Conservation (phyloP, 2,113 vertebrate species). For the Ictalurus furcatus region DNA sequence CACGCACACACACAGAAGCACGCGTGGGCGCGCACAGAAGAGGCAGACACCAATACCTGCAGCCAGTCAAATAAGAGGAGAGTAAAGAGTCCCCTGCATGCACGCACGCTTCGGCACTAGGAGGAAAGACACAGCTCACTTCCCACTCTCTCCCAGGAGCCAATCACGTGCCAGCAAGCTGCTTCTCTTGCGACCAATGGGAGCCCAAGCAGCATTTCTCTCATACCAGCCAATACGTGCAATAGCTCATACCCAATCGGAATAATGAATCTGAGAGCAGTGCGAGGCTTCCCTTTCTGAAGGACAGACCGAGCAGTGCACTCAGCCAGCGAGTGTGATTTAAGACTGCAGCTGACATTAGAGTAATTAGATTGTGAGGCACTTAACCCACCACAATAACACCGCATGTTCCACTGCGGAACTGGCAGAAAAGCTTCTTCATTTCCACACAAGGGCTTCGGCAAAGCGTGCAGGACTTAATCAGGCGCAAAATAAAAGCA, state of each 20-base stretch:
- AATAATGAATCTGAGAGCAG: constrained; percentile 70
- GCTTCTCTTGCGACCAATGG: constrained; percentile 52
- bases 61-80: constrained; percentile 74
- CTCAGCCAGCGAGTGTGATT: constrained; percentile 68
- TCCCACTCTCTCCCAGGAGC: constrained; percentile 67
- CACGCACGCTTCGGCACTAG: constrained; percentile 69
- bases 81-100: constrained; percentile 71
- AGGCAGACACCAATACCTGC: constrained; percentile 72
- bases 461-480: constrained; percentile 38
- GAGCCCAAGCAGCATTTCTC: constrained; percentile 60
- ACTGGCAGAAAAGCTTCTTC: constrained; percentile 47
- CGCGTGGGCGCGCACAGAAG: constrained; percentile 29
- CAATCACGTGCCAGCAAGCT: constrained; percentile 61
- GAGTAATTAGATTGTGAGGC: constrained; percentile 70
- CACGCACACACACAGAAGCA: constrained; percentile 55
- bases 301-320: constrained; percentile 63
- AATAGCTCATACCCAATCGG: constrained; percentile 74
- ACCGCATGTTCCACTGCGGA: constrained; percentile 60
- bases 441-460: constrained; percentile 25
- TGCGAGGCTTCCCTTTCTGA: constrained; percentile 60
- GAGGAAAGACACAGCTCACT: constrained; percentile 66
- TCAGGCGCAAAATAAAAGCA: constrained; percentile 48
- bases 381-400: constrained; percentile 64
- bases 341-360: constrained; percentile 70
- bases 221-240: constrained; percentile 71